phyloP scores from a whole-genome alignment of 2,888 invertebrate species.

The Drosophila nr. fundita region DNA sequence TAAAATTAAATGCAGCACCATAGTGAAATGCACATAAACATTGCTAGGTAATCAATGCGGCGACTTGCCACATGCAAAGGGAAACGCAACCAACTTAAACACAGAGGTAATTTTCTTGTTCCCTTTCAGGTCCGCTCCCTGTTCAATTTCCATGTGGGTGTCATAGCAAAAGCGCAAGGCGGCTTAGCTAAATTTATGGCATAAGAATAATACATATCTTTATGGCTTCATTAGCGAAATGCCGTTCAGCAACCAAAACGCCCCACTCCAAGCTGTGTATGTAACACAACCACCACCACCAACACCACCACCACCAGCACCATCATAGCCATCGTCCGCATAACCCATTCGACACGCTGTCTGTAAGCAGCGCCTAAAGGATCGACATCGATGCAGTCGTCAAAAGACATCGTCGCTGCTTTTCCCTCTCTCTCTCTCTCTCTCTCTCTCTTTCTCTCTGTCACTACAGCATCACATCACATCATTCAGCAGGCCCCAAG shows the following conservation, averaged over 20 bases:
- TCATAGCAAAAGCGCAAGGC: constrained; percentile 52
- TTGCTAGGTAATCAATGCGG: constrained; percentile 56
- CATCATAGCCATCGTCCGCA: constrained; percentile 19
- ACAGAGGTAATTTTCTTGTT: constrained; percentile 21
- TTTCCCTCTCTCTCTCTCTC: constrained; percentile 23
- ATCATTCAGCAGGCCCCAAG: constrained; percentile 58
- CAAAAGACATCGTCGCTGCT: constrained; percentile 55
- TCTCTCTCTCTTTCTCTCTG: constrained; percentile 33
- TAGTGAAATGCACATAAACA: constrained; percentile 69
- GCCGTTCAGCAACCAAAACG: constrained; percentile 61
- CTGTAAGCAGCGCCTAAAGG: constrained; percentile 70
- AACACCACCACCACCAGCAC: constrained; percentile 12
- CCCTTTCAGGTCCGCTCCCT: constrained; percentile 4
- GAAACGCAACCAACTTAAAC: constrained; percentile 14
- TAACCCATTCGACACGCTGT: constrained; percentile 77
- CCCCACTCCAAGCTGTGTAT: constrained; percentile 30
- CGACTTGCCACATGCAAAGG: constrained; percentile 41
- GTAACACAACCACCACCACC: constrained; percentile 1
- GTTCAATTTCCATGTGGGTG: constrained; percentile 62
- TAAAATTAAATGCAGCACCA: constrained; percentile 74
- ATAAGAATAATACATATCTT: constrained; percentile 80
- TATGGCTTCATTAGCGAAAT: constrained; percentile 84
- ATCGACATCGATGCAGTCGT: constrained; percentile 70
- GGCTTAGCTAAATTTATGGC: constrained; percentile 72
- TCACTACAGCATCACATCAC: constrained; percentile 52